A percentile compares a stretch with the other conserved stretches of the same genome.
Evolutionary conservation across 2,888 invertebrate genomes (phyloP).

Genomic region (Carpatolechia fugitivella): DNA sequence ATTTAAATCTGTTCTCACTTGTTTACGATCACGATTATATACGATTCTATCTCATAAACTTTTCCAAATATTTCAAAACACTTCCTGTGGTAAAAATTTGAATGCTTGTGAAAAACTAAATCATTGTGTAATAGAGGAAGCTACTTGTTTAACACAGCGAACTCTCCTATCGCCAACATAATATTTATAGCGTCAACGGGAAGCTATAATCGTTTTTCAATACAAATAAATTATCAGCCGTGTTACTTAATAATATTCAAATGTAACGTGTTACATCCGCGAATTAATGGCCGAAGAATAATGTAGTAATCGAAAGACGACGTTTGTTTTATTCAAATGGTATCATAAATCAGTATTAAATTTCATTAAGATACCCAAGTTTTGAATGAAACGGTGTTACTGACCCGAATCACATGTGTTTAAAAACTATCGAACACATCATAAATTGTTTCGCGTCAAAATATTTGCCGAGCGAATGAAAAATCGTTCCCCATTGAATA

Average conservation of each 20-base stretch:
- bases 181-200: not conserved
- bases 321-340: not conserved
- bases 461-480: conserved; percentile 71
- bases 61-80: conserved; percentile 11
- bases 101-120: not conserved
- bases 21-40: conserved; percentile 27
- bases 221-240: conserved; percentile 5
- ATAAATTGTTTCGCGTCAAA: conserved; percentile 52
- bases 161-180: not conserved
- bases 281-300: not conserved
- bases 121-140: conserved; percentile 4
- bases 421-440: conserved; percentile 39
- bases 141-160: conserved; percentile 2
- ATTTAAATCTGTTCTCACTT: conserved; percentile 44
- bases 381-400: not conserved
- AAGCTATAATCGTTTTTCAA: conserved; percentile 8
- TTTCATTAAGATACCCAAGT: conserved; percentile 2
- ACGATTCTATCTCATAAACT: conserved; percentile 22
- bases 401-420: conserved; percentile 4
- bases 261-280: conserved; percentile 1
- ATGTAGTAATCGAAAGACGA: not conserved
- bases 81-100: conserved; percentile 13
- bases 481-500: conserved; percentile 59
- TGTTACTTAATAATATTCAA: not conserved
- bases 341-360: not conserved